phyloP scores from a whole-genome alignment of 2,888 invertebrate genomes.

The Xanthia togata region DNA sequence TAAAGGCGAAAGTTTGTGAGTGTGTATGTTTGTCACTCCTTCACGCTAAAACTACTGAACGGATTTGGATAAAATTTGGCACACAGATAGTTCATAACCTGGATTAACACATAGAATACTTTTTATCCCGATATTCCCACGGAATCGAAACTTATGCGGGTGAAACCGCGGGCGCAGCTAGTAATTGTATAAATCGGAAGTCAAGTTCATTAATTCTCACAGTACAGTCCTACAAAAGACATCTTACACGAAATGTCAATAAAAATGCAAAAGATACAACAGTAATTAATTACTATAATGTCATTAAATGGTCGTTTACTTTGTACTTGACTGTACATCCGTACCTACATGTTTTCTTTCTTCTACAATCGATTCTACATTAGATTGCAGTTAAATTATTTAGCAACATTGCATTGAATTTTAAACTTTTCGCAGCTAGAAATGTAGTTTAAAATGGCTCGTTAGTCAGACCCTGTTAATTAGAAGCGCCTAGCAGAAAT shows the following conservation, averaged over 20 bases:
- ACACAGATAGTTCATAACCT: too few species aligned
- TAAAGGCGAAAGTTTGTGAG: too few species aligned
- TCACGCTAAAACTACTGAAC: too few species aligned
- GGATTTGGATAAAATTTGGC: too few species aligned
- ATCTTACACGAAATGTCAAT: constrained; percentile 1
- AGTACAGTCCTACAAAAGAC: constrained; percentile 13
- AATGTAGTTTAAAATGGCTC: constrained; percentile 8
- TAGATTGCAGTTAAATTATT: constrained; percentile 30
- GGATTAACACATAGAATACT: too few species aligned
- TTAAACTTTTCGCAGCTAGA: accelerated
- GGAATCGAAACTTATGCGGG: too few species aligned
- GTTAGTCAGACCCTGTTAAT: background rate
- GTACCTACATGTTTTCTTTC: background rate
- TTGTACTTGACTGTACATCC: constrained; percentile 14
- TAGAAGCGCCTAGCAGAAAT: constrained; percentile 7
- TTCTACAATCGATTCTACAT: constrained; percentile 5
- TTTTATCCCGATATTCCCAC: too few species aligned
- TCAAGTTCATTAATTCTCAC: background rate
- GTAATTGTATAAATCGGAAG: constrained; percentile 13
- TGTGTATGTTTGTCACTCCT: too few species aligned
- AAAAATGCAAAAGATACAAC: background rate
- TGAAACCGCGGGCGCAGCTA: too few species aligned
- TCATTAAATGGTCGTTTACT: background rate
- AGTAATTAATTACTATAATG: constrained; percentile 4
- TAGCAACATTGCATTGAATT: background rate